A percentile compares a stretch with the other conserved stretches of the same genome.
phyloP scores from a whole-genome alignment of 2,797 vertebrate genomes.

The Pagetopsis macropterus region DNA sequence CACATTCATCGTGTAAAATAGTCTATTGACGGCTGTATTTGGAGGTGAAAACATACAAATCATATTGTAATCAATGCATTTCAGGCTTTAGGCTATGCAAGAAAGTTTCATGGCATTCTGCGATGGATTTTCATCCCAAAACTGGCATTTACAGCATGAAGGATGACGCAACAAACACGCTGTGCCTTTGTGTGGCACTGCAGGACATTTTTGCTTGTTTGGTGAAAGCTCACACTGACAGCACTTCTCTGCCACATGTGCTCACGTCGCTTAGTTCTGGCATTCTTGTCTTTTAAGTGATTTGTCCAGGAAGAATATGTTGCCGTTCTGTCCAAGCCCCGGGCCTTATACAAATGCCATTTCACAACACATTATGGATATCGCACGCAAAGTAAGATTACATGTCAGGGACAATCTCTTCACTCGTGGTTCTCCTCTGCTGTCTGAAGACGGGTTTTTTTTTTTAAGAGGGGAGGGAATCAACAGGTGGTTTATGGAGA shows the following conservation, averaged over 20 bases:
- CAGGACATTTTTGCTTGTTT: conserved; percentile 39
- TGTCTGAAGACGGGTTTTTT: neutral
- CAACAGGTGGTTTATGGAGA: conserved; percentile 54
- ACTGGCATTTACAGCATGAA: conserved; percentile 42
- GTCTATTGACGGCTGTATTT: conserved; percentile 39
- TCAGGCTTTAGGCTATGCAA: conserved; percentile 13
- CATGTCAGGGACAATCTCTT: conserved; percentile 39
- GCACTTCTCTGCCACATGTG: conserved; percentile 27
- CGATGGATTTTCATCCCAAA: conserved; percentile 24
- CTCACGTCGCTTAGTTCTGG: conserved; percentile 16
- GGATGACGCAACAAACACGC: conserved; percentile 33
- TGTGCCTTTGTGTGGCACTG: conserved; percentile 35
- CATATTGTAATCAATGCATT: conserved; percentile 29
- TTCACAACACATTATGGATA: conserved; percentile 28
- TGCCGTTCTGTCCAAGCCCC: neutral
- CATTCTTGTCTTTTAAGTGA: conserved; percentile 25
- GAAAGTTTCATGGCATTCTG: conserved; percentile 1
- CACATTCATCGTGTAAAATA: conserved; percentile 54
- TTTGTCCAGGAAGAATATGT: conserved; percentile 1
- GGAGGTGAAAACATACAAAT: conserved; percentile 42
- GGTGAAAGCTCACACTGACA: conserved; percentile 35
- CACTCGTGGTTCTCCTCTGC: conserved; percentile 1
- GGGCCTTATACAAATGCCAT: conserved; percentile 28
- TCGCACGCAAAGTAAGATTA: conserved; percentile 33
- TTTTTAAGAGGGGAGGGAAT: conserved; percentile 18